phyloP scores from a whole-genome alignment of 2,113 vertebrate genomes.

The Myotis brandtii region DNA sequence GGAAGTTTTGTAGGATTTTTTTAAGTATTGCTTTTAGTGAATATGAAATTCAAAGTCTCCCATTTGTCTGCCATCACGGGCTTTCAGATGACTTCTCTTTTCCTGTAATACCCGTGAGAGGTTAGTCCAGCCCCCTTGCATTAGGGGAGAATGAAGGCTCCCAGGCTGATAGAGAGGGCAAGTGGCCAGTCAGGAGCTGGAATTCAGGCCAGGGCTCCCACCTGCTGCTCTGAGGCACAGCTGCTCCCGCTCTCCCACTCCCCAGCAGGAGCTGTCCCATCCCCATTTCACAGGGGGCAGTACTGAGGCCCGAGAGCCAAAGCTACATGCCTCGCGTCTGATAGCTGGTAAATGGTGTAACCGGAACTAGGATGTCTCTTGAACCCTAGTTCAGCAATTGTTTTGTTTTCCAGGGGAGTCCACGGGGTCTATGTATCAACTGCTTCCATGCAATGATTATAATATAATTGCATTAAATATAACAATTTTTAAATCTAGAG shows the following conservation, averaged over 20 bases:
- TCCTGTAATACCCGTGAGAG: not conserved
- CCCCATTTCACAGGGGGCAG: not conserved
- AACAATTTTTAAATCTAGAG: not conserved
- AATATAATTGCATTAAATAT: not conserved
- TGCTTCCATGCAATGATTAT: not conserved
- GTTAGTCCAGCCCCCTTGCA: not conserved
- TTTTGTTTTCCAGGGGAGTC: not conserved
- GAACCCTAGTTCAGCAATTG: not conserved
- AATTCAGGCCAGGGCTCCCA: not conserved
- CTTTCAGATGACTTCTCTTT: not conserved
- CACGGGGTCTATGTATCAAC: not conserved
- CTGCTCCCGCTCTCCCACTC: too few relatives aligned
- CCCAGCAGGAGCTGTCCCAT: accelerated
- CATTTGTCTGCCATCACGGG: not conserved
- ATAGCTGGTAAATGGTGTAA: not conserved
- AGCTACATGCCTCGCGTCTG: not conserved
- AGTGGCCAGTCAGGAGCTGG: not conserved
- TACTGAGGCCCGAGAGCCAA: not conserved
- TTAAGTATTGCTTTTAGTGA: constrained; percentile 12
- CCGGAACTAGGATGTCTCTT: not conserved
- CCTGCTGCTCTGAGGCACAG: accelerated
- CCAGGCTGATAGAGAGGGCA: not conserved
- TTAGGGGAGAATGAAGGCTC: not conserved
- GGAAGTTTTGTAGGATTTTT: not conserved
- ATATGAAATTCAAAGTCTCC: not conserved